Percentiles rank a stretch among this genome's conserved stretches.
These are phyloP conservation scores for Alethe diademata DNA, from an alignment of 2,113 vertebrate species.

Conservation along the genomic window DNA sequence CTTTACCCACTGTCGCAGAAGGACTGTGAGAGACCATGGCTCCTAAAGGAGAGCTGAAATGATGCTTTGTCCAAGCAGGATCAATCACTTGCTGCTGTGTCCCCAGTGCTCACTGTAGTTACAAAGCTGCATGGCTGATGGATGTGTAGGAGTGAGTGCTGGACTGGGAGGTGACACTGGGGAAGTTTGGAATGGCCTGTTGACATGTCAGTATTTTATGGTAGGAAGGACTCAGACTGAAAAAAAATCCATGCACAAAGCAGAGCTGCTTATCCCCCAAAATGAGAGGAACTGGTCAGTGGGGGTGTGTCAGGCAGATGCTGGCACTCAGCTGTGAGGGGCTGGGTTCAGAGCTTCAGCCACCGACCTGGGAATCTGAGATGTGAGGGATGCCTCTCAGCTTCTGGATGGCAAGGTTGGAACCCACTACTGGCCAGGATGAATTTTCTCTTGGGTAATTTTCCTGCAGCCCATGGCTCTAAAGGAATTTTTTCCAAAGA, in stretches of 20 bases:
- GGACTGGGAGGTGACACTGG: background rate
- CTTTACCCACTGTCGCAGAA: background rate
- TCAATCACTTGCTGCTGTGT: background rate
- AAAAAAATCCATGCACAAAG: background rate
- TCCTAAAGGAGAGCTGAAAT: background rate
- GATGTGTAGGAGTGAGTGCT: background rate
- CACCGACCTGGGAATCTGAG: background rate
- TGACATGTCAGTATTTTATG: background rate
- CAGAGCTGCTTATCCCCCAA: background rate
- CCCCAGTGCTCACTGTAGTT: background rate
- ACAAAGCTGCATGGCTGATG: background rate
- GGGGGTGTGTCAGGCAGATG: background rate
- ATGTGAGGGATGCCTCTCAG: fast-evolving
- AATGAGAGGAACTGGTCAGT: background rate
- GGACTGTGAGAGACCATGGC: background rate
- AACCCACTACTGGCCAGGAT: background rate
- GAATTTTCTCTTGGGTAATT: background rate
- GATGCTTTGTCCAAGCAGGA: background rate
- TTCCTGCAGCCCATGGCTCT: background rate
- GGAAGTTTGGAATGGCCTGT: background rate
- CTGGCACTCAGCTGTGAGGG: background rate
- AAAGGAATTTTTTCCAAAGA: background rate
- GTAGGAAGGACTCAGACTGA: background rate
- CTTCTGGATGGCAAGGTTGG: background rate
- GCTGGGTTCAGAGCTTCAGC: background rate